Percentiles rank a stretch among this genome's conserved stretches.
phyloP scores from a whole-genome alignment of 2,113 vertebrate genomes.

The Notechis scutatus region DNA sequence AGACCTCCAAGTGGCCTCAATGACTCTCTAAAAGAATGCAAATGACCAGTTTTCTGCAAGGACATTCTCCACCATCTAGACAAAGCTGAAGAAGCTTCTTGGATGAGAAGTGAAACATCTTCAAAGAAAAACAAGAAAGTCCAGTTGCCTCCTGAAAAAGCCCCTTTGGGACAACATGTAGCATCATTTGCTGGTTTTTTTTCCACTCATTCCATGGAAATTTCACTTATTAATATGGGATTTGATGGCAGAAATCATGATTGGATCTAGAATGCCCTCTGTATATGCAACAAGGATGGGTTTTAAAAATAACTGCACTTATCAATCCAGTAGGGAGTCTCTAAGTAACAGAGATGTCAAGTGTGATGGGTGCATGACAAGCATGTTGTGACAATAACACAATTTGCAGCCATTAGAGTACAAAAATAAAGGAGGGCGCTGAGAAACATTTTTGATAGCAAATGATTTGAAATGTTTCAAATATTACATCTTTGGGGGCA shows the following conservation, averaged over 20 bases:
- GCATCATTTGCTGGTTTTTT: neutral
- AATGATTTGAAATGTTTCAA: neutral
- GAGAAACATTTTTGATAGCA: conserved; percentile 20
- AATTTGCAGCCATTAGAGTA: neutral
- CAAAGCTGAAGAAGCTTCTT: no score
- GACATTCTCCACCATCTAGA: no score
- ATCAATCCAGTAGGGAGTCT: neutral
- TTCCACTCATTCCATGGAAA: neutral
- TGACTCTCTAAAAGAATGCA: no score
- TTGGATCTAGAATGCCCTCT: neutral
- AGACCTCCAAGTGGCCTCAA: no score
- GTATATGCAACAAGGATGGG: neutral
- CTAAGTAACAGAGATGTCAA: neutral
- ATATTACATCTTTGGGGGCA: neutral
- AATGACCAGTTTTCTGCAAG: no score
- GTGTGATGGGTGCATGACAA: conserved; percentile 27
- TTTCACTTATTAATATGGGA: neutral
- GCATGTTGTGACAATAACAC: conserved; percentile 15
- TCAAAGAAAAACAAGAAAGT: no score
- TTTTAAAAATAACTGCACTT: neutral
- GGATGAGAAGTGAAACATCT: no score
- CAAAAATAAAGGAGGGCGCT: conserved; percentile 5
- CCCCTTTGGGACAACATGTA: neutral
- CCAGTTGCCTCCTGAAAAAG: no score
- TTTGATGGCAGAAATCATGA: conserved; percentile 17